Evolutionary conservation across 2,888 invertebrate species (phyloP).

Genomic region (Anodontia alba): DNA sequence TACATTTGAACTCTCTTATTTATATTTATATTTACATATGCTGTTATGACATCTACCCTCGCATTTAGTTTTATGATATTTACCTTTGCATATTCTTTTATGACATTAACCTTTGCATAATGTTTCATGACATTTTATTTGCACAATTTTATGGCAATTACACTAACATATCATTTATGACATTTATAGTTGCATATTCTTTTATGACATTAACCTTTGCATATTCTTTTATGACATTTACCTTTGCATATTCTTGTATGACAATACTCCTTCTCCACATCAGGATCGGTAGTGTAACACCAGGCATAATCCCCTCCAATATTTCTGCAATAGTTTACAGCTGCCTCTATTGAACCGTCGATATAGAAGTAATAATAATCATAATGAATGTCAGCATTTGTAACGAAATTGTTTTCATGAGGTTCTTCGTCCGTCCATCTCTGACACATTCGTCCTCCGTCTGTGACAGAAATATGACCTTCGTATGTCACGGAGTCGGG

Average conservation of each 20-base stretch:
- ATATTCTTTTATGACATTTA: too few relatives aligned
- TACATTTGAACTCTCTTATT: too few relatives aligned
- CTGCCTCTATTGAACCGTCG: not conserved
- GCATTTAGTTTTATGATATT: too few relatives aligned
- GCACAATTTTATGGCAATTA: too few relatives aligned
- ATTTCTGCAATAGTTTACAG: not conserved
- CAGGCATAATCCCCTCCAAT: not conserved
- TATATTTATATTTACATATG: too few relatives aligned
- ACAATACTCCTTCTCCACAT: not conserved
- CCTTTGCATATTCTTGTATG: not conserved
- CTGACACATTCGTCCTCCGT: not conserved
- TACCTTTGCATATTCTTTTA: too few relatives aligned
- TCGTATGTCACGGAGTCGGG: not conserved
- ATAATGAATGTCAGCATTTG: not conserved
- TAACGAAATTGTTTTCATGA: not conserved
- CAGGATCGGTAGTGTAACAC: slow-evolving; percentile 1
- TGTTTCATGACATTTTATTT: too few relatives aligned
- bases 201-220: too few relatives aligned
- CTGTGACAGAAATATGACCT: not conserved
- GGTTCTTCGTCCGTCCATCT: not conserved
- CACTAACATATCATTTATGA: too few relatives aligned
- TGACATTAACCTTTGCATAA: too few relatives aligned
- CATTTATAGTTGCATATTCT: too few relatives aligned
- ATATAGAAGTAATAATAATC: not conserved
- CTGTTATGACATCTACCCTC: too few relatives aligned